Evolutionary conservation across 2,113 vertebrate genomes (phyloP).

Genomic region (Geococcyx californianus): DNA sequence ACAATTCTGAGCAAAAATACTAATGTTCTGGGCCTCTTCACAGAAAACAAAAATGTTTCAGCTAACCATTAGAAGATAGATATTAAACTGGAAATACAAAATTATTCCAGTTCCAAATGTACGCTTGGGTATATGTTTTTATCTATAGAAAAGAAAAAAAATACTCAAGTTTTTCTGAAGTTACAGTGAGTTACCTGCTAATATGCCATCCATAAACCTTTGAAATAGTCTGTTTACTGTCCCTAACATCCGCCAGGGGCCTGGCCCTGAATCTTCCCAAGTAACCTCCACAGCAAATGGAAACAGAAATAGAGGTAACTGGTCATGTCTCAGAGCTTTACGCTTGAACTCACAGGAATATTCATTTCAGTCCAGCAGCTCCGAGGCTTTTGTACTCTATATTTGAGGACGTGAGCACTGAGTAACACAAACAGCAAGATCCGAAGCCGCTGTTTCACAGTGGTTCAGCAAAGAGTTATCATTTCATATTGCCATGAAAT

Average conservation of each 20-base stretch:
- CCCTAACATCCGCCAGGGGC: not conserved
- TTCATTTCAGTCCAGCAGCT: constrained; percentile 51
- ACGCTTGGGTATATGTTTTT: not conserved
- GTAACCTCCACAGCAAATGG: constrained; percentile 25
- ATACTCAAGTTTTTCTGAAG: not conserved
- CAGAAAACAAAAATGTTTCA: not conserved
- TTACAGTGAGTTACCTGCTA: not conserved
- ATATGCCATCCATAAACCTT: not conserved
- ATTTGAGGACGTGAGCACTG: not conserved
- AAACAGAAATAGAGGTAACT: constrained; percentile 27
- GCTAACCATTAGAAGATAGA: not conserved
- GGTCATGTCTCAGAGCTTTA: constrained; percentile 43
- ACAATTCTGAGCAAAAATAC: not conserved
- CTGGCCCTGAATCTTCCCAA: constrained; percentile 18
- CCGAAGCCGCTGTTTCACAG: not conserved
- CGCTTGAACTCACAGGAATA: constrained; percentile 66
- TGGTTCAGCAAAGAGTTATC: not conserved
- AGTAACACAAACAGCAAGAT: constrained; percentile 23
- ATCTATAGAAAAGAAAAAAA: not conserved
- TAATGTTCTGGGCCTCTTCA: not conserved
- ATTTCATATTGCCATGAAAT: constrained; percentile 49
- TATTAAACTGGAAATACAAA: not conserved
- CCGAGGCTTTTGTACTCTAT: constrained; percentile 27
- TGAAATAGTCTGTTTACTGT: not conserved
- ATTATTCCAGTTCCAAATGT: not conserved